Conservation (phyloP, 1,140 invertebrate species). For the Cyclargus thomasi region DNA sequence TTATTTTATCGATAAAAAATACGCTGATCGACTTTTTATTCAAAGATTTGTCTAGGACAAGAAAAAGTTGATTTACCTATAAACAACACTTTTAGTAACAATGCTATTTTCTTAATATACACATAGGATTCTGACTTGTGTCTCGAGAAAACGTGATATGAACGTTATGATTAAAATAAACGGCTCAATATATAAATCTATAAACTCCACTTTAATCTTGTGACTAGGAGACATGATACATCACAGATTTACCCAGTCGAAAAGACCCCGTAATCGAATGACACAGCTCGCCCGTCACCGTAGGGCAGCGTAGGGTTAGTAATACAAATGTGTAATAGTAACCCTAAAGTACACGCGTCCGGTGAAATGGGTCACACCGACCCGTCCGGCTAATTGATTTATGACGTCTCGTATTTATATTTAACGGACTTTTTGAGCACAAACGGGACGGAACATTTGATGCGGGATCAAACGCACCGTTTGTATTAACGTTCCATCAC, state of each 20-base stretch:
- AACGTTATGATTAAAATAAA: no score
- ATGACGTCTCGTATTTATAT: conserved; percentile 12
- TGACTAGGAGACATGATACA: not conserved
- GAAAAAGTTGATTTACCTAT: no score
- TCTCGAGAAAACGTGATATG: no score
- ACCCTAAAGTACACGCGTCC: not conserved
- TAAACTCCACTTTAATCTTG: not conserved
- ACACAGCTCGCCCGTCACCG: not conserved
- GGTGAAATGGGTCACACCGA: not conserved
- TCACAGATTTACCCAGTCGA: not conserved
- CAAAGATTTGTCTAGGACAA: no score
- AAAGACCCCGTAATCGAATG: not conserved
- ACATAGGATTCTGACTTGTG: no score
- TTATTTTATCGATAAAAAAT: no score
- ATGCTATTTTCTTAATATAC: no score
- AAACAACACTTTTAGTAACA: no score
- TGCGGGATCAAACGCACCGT: conserved; percentile 9
- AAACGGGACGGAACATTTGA: not conserved
- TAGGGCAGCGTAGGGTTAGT: not conserved
- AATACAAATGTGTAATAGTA: not conserved
- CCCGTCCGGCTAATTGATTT: conserved; percentile 9
- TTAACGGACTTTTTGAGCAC: not conserved
- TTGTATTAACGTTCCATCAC: not conserved
- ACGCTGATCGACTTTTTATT: no score
- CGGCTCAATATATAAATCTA: not conserved